These are phyloP conservation scores for Dipodomys ordii DNA, from an alignment of 2,113 vertebrate species.

Conservation along the genomic window DNA sequence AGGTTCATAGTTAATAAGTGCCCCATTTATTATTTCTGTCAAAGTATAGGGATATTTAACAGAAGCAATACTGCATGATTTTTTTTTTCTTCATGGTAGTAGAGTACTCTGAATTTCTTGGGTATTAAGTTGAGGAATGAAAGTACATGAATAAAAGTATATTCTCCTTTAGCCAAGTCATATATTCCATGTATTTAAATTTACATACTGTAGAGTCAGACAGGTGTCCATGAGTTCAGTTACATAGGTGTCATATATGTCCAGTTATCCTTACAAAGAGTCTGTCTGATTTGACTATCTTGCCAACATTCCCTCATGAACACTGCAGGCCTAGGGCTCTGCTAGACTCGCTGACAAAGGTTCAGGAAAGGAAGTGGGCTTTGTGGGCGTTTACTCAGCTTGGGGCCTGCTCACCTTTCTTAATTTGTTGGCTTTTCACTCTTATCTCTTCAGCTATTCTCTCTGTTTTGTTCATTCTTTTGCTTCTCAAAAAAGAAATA, in stretches of 20 bases:
- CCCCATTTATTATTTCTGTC: background rate
- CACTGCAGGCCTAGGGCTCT: background rate
- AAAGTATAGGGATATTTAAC: slow-evolving; percentile 19
- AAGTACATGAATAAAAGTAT: background rate
- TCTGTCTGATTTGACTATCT: background rate
- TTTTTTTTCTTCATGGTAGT: slow-evolving; percentile 46
- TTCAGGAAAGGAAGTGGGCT: background rate
- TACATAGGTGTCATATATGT: background rate
- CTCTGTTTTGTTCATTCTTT: background rate
- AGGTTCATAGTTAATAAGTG: background rate
- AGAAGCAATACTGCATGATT: background rate
- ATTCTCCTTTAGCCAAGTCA: slow-evolving; percentile 38
- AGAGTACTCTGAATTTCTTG: background rate
- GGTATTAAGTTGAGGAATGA: slow-evolving; percentile 12
- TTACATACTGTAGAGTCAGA: background rate
- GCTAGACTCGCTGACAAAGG: background rate
- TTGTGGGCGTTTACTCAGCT: background rate
- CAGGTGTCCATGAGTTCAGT: background rate
- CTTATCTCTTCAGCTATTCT: background rate
- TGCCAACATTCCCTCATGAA: background rate
- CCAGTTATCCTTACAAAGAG: background rate
- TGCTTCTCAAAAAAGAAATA: background rate
- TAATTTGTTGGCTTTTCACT: background rate
- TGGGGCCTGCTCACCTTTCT: background rate
- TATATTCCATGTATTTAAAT: background rate